A percentile compares a stretch with the other conserved stretches of the same genome.
phyloP scores from a whole-genome alignment of 2,888 invertebrate species.

The Sarcophaga caerulescens region DNA sequence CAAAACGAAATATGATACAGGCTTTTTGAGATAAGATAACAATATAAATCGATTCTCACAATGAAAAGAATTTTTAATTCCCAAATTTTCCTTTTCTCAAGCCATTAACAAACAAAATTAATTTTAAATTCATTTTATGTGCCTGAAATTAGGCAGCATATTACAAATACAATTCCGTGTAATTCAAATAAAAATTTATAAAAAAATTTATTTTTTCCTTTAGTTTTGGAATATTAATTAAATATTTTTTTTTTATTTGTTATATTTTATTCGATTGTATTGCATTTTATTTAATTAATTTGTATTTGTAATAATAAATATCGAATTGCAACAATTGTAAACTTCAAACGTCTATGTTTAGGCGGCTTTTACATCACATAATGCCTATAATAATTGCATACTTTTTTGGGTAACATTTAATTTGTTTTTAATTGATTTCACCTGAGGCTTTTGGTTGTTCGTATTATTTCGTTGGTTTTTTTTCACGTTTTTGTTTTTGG shows the following conservation, averaged over 20 bases:
- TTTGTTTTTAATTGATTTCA: constrained; percentile 66
- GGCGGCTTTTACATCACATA: constrained; percentile 29
- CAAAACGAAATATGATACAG: too few relatives aligned
- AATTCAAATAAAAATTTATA: too few relatives aligned
- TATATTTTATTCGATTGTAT: not conserved
- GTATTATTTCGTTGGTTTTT: not conserved
- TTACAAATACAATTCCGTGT: too few relatives aligned
- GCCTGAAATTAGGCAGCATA: too few relatives aligned
- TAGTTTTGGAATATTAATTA: too few relatives aligned
- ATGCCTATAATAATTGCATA: constrained; percentile 32
- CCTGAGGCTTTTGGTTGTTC: constrained; percentile 47
- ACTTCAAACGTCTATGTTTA: constrained; percentile 49
- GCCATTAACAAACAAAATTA: too few relatives aligned
- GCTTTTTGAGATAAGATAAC: too few relatives aligned
- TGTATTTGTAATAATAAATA: constrained; percentile 8
- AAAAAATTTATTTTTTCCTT: too few relatives aligned
- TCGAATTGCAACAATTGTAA: constrained; percentile 24
- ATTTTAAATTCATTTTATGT: too few relatives aligned
- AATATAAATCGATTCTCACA: too few relatives aligned
- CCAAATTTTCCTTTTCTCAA: too few relatives aligned
- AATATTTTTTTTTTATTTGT: not conserved
- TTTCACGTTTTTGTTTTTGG: constrained; percentile 20
- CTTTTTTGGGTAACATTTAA: constrained; percentile 49
- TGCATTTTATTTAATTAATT: constrained; percentile 42
- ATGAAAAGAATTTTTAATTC: too few relatives aligned